Percentiles rank a stretch among this genome's conserved stretches.
These are phyloP conservation scores for Zele albiditarsus DNA, from an alignment of 2,888 invertebrate species.

Conservation along the genomic window DNA sequence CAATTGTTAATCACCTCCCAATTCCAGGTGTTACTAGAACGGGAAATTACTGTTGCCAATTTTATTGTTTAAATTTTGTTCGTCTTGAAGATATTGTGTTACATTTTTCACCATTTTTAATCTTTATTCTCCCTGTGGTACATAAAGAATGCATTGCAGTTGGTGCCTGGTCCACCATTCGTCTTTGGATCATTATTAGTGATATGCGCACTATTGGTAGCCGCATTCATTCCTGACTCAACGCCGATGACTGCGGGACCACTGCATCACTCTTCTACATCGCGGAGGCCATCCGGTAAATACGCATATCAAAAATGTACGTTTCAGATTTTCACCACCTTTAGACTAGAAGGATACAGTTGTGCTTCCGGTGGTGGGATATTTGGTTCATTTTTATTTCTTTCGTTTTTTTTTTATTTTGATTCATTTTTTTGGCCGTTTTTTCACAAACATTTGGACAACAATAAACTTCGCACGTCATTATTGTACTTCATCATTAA, in stretches of 20 bases:
- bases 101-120: too few relatives aligned
- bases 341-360: slow-evolving; percentile 33
- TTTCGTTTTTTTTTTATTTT: background rate
- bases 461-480: too few relatives aligned
- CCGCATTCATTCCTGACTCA: slow-evolving; percentile 88
- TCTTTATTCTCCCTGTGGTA: background rate
- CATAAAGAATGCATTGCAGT: slow-evolving; percentile 71
- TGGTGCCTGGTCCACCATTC: slow-evolving; percentile 98
- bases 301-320: slow-evolving; percentile 74
- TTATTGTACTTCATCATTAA: too few relatives aligned
- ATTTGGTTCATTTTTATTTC: slow-evolving; percentile 13
- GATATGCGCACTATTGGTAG: slow-evolving; percentile 94
- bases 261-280: slow-evolving; percentile 76
- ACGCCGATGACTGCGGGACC: slow-evolving; percentile 72
- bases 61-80: too few relatives aligned
- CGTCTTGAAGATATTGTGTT: too few relatives aligned
- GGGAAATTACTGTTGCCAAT: too few relatives aligned
- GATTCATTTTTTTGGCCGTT: too few relatives aligned
- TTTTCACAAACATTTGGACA: too few relatives aligned
- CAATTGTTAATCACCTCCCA: background rate
- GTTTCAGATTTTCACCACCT: slow-evolving; percentile 66
- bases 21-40: background rate
- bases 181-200: slow-evolving; percentile 98
- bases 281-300: slow-evolving; percentile 76
- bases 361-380: slow-evolving; percentile 68